Conservation (phyloP, 2,888 invertebrate species). For the Zygothrica quintamaculata region DNA sequence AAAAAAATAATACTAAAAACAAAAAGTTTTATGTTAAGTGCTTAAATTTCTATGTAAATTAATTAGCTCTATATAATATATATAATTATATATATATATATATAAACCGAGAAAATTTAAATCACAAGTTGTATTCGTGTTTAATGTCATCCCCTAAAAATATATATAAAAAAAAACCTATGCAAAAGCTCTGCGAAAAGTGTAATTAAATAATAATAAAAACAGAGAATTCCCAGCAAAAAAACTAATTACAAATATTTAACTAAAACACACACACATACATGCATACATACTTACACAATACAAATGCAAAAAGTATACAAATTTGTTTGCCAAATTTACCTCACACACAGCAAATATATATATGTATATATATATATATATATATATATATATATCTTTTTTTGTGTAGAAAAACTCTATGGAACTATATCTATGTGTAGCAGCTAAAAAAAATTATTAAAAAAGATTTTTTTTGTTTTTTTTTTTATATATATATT, state of each 20-base stretch:
- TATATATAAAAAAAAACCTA: slow-evolving; percentile 27
- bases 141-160: background rate
- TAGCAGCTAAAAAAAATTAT: slow-evolving; percentile 23
- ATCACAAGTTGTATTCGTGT: background rate
- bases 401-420: slow-evolving; percentile 28
- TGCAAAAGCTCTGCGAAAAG: too few relatives aligned
- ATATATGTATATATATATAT: slow-evolving; percentile 2
- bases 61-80: slow-evolving; percentile 48
- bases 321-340: slow-evolving; percentile 83
- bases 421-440: slow-evolving; percentile 39
- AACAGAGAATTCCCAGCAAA: too few relatives aligned
- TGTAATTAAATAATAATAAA: slow-evolving; percentile 15
- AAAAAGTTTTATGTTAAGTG: slow-evolving; percentile 70
- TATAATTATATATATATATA: slow-evolving; percentile 4
- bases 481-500: slow-evolving; percentile 2
- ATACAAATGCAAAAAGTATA: slow-evolving; percentile 23
- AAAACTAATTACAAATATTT: background rate
- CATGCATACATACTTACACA: slow-evolving; percentile 2
- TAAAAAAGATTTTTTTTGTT: slow-evolving; percentile 11
- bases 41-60: slow-evolving; percentile 66
- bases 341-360: slow-evolving; percentile 74
- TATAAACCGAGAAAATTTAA: slow-evolving; percentile 24
- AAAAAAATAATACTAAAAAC: slow-evolving; percentile 20
- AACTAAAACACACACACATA: slow-evolving; percentile 8
- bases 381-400: slow-evolving; percentile 4